phyloP scores from a whole-genome alignment of 1,140 invertebrate species.

The Andricus grossulariae region DNA sequence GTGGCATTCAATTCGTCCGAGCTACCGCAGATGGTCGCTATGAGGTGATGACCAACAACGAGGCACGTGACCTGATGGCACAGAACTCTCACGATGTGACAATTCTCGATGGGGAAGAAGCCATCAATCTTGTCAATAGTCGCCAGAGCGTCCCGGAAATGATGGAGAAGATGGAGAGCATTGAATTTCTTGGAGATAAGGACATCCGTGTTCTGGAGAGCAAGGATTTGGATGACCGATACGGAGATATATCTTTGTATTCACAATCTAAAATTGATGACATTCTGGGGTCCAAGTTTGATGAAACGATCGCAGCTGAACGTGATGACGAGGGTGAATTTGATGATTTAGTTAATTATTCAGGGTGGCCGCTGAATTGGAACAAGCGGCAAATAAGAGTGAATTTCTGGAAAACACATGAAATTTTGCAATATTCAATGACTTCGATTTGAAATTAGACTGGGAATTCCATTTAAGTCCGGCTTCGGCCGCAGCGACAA shows the following conservation, averaged over 20 bases:
- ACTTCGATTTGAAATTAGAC: no score
- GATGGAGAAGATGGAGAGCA: conserved; percentile 48
- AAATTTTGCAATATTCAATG: no score
- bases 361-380: no score
- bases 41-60: conserved; percentile 73
- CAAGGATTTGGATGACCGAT: conserved; percentile 65
- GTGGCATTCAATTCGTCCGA: conserved; percentile 74
- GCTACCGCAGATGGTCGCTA: conserved; percentile 74
- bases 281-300: conserved; percentile 61
- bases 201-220: conserved; percentile 64
- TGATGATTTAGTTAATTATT: not conserved
- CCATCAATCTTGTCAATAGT: conserved; percentile 66
- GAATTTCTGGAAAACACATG: no score
- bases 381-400: no score
- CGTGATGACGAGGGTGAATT: conserved; percentile 55
- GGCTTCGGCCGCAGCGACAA: no score
- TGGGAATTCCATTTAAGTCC: no score
- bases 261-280: conserved; percentile 69
- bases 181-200: conserved; percentile 69
- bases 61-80: conserved; percentile 72
- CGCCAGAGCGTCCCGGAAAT: conserved; percentile 36
- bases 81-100: conserved; percentile 73
- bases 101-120: conserved; percentile 68
- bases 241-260: conserved; percentile 64
- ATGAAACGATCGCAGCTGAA: conserved; percentile 30